Evolutionary conservation across 30 jellyfish, hydroid and myxozoan genomes (phyloP), one percentile per base, ranked within the genome.

Genomic region (Clytia hemisphaerica): DNA sequence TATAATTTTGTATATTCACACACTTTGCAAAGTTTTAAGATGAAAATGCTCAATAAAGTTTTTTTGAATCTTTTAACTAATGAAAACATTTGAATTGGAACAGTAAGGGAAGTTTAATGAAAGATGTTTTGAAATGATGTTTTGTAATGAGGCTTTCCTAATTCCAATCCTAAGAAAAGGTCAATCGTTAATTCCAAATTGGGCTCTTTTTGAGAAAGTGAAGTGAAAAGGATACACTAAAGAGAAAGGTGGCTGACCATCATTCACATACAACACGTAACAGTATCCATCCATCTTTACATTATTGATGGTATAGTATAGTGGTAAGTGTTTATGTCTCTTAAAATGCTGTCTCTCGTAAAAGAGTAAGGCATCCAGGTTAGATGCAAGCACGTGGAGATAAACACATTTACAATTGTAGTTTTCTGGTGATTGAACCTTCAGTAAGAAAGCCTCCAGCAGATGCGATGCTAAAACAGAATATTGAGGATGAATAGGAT

Each of bases 241-340:
- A 10, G 93, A 46, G 92, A 93, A 82, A 16, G 95, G 99, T 21
- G 94, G 92, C 55, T 63, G 75, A 4, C 99, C 99, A 45, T 91
- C 94, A 64, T 91, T 91, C 26, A 79, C 67, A 58, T 91, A 91
- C 62, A 61, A 57, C 3, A 78, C 95, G 54, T 91, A 91, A 32
- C 76, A 76, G 44, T 47, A 77, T 6, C 99, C 99, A 91, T 91
- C 95, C 93, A 83, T 81, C 57, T 70, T 82, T 48, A 45, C 67
- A 14, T 85, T 78, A 66, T 83, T 54, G 54, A 91, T 91, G 2
- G 80, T 61, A 74, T 91, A 91, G 44, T 91, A 91, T 65, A 44
- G 46, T 62, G 91, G 87, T 27, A 91, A 72, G 15, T 30, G 40
- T 45, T 82, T 59, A 50, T 91, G 99, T 18, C 90, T 54, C 36